Evolutionary conservation across 2,797 vertebrate species (phyloP), one percentile per base, ranked within the genome.

Genomic region (Cetoscarus ocellatus): DNA sequence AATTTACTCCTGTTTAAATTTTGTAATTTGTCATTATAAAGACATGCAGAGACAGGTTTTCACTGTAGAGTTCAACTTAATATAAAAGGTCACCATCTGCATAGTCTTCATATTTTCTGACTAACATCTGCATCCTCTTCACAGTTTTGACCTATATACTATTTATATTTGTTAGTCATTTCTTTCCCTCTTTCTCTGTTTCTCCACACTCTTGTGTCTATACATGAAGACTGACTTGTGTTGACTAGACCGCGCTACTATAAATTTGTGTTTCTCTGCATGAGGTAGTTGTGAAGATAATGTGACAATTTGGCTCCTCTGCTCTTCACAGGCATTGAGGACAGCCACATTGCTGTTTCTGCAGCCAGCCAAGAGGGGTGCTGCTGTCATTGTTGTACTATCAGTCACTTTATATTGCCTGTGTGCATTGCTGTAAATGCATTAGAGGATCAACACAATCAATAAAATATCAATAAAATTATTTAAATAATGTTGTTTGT

Each of bases 281-380:
- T 54, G 39, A 69, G 34, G 51, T 54, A 8, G n/a, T n/a, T 53
- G 49, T 83, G 83, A 61, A 57, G 54, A 56, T 49, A 42, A 48
- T 27, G 39, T 75, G 56, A 77, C 45, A 45, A 61, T 75, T 51
- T 69, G 67, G 15, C 51, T 91, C 49, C 88, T 72, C 86, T 67
- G 10, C 67, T 89, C 71, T 93, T 88, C 70, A 42, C 93, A 94
- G 94, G 92, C 49, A 3, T 75, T 86, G 45, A 86, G 89, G 90
- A 85, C 74, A 54, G 65, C 70, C 59, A 55, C 85, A 68, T 83
- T 88, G 70, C 71, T 74, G 67, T 65, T 84, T 70, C 59, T 79
- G 50, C 89, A 84, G 56, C 82, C 92, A 69, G 65, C 85, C 72
- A 84, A 86, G 67, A 86, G 86, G 70, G 85, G 87, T 13, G 88